phyloP scores from a whole-genome alignment of 2,113 vertebrate genomes.

The zebrafish (Danio rerio) region DNA sequence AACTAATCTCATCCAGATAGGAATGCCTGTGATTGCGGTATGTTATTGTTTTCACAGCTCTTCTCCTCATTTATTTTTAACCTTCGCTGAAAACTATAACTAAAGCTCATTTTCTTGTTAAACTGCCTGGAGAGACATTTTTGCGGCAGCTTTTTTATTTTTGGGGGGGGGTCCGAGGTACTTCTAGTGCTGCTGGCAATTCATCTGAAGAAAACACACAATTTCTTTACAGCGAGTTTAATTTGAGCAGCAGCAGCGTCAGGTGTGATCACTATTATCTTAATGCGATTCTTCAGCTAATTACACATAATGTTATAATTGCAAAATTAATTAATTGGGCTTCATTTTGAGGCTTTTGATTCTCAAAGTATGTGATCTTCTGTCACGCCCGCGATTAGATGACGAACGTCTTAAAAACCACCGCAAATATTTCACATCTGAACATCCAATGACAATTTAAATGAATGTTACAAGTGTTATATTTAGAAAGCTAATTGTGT shows the following conservation, averaged over 20 bases:
- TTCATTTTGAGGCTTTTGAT: background rate
- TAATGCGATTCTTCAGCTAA: background rate
- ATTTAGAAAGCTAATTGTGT: no score
- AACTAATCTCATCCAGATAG: constrained; percentile 16
- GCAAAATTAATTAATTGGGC: background rate
- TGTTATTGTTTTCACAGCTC: constrained; percentile 26
- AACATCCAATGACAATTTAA: background rate
- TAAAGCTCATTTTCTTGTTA: constrained; percentile 5
- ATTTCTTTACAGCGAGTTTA: background rate
- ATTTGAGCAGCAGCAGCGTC: background rate
- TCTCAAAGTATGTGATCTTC: background rate
- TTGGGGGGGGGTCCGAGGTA: background rate
- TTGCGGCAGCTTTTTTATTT: background rate
- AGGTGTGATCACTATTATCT: background rate
- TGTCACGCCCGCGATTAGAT: background rate
- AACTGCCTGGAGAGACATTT: background rate
- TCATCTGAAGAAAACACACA: background rate
- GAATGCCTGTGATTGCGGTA: constrained; percentile 8
- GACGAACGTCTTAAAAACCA: background rate
- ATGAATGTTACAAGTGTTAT: no score
- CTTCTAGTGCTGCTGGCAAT: background rate
- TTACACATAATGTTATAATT: constrained; percentile 13
- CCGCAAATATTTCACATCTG: background rate
- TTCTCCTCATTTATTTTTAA: constrained; percentile 3
- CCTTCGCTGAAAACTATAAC: background rate